phyloP scores from a whole-genome alignment of 2,888 invertebrate genomes.

The Molanna angustata region DNA sequence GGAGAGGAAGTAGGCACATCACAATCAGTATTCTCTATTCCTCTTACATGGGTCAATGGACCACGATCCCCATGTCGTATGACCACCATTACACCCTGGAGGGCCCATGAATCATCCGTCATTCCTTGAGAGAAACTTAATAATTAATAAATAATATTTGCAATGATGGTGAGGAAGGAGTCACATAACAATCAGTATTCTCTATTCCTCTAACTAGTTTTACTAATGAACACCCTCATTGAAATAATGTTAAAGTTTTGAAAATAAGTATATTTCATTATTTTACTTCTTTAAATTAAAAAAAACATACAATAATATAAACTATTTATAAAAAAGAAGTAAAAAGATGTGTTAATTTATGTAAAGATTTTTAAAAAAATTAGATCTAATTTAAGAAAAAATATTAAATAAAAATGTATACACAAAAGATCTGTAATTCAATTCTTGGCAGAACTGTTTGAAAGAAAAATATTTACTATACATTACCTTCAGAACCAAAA shows the following conservation, averaged over 20 bases:
- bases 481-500: constrained; percentile 70
- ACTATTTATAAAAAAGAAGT: no score
- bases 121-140: constrained; percentile 3
- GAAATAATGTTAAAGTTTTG: no score
- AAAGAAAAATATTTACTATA: constrained; percentile 8
- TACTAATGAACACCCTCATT: no score
- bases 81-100: constrained; percentile 71
- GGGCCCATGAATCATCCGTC: constrained; percentile 53
- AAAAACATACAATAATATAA: no score
- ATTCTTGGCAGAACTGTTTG: constrained; percentile 1
- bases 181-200: background rate
- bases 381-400: background rate
- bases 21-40: constrained; percentile 76
- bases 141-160: background rate
- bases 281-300: no score
- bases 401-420: background rate
- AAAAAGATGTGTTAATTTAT: no score
- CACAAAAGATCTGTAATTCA: background rate
- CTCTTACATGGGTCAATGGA: constrained; percentile 78
- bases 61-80: constrained; percentile 90
- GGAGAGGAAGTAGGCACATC: constrained; percentile 48
- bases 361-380: background rate
- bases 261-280: no score
- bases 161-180: background rate
- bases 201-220: no score